Evolutionary conservation across 2,888 invertebrate genomes (phyloP).

Genomic region (Pteria penguin): DNA sequence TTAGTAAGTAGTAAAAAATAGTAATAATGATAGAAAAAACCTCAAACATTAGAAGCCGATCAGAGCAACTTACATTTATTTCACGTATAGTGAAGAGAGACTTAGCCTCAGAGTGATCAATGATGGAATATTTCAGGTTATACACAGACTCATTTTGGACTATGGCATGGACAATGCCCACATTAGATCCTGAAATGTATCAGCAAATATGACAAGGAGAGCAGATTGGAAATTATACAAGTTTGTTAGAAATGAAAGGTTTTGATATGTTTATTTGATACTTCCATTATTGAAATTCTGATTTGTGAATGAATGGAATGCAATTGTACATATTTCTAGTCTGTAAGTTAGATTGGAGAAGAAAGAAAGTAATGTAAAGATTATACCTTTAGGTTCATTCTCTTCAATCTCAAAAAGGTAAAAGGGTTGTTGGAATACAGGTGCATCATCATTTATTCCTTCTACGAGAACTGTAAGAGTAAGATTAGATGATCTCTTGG

Average conservation of each 20-base stretch:
- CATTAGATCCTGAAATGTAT: slow-evolving; percentile 33
- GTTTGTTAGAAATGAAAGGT: too few species aligned
- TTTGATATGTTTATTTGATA: too few species aligned
- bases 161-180: slow-evolving; percentile 38
- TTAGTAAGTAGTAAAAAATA: too few species aligned
- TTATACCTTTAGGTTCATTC: slow-evolving; percentile 35
- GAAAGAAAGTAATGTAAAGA: too few species aligned
- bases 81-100: slow-evolving; percentile 4
- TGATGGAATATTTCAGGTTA: slow-evolving; percentile 41
- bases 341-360: too few species aligned
- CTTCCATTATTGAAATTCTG: too few species aligned
- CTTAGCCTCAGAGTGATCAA: not conserved
- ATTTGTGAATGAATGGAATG: not conserved
- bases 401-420: slow-evolving; percentile 45
- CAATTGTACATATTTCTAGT: too few species aligned
- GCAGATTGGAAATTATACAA: too few species aligned
- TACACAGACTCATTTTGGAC: slow-evolving; percentile 45
- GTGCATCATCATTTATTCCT: slow-evolving; percentile 53
- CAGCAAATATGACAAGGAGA: too few species aligned
- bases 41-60: not conserved
- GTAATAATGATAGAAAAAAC: not conserved
- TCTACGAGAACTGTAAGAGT: slow-evolving; percentile 42
- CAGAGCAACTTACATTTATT: slow-evolving; percentile 5
- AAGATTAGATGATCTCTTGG: slow-evolving; percentile 16
- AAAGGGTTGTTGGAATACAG: slow-evolving; percentile 39